Evolutionary conservation across 2,797 vertebrate genomes (phyloP).

Genomic region (Holocentrus rufus): DNA sequence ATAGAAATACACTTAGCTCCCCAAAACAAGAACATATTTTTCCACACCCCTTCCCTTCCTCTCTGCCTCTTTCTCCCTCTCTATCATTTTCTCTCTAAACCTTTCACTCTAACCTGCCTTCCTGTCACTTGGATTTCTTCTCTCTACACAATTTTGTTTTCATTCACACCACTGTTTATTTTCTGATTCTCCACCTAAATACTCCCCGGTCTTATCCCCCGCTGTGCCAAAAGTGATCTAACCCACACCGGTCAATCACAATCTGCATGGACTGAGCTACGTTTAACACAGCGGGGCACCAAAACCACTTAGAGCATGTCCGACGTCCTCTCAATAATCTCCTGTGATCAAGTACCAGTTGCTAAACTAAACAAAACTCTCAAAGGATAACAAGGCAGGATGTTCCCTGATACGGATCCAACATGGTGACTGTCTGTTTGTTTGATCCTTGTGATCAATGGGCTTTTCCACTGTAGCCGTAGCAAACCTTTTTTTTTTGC

Average conservation of each 20-base stretch:
- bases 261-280: constrained; percentile 29
- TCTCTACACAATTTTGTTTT: constrained; percentile 34
- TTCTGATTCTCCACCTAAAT: constrained; percentile 41
- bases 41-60: constrained; percentile 13
- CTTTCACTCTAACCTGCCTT: constrained; percentile 32
- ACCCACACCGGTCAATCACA: constrained; percentile 39
- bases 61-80: constrained; percentile 16
- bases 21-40: constrained; percentile 64
- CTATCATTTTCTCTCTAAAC: constrained; percentile 17
- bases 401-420: constrained; percentile 36
- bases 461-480: too few species aligned
- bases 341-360: constrained; percentile 38
- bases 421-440: constrained; percentile 52
- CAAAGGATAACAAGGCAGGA: constrained; percentile 32
- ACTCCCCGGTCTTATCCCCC: constrained; percentile 1
- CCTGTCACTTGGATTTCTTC: constrained; percentile 31
- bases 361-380: constrained; percentile 35
- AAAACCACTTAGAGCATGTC: constrained; percentile 32
- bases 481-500: too few species aligned
- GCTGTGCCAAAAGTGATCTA: constrained; percentile 34
- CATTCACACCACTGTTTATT: constrained; percentile 37
- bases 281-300: constrained; percentile 11
- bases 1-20: constrained; percentile 58
- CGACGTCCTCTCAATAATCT: constrained; percentile 31
- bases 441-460: constrained; percentile 53